Conservation (phyloP, 2,888 invertebrate genomes). For the Epiperipatus broadwayi region DNA sequence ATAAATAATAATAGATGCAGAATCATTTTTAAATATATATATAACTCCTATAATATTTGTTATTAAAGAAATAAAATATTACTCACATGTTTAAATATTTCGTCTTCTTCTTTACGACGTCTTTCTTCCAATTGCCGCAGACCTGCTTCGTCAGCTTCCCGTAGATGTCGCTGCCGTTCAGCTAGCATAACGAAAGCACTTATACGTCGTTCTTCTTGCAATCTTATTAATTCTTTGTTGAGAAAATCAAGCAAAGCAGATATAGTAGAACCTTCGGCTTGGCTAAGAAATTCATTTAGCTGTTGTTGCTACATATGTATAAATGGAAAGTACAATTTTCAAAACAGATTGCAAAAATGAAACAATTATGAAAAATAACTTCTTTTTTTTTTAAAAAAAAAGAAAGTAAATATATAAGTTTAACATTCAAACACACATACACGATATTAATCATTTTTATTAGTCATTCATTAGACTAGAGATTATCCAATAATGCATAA, state of each 20-base stretch:
- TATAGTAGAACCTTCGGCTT: constrained; percentile 49
- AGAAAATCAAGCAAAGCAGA: constrained; percentile 51
- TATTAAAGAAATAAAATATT: neutral
- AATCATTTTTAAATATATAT: too few species aligned
- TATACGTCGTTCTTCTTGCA: constrained; percentile 54
- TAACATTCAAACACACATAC: too few species aligned
- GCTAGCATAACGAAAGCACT: constrained; percentile 59
- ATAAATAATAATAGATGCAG: too few species aligned
- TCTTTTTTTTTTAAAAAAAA: too few species aligned
- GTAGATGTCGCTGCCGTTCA: constrained; percentile 49
- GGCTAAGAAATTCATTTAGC: constrained; percentile 43
- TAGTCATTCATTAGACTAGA: too few species aligned
- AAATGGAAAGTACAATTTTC: too few species aligned
- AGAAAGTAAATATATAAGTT: too few species aligned
- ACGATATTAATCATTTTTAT: too few species aligned
- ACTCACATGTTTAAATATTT: constrained; percentile 48
- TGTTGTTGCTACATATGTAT: too few species aligned
- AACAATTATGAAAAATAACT: too few species aligned
- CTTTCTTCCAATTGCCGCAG: constrained; percentile 52
- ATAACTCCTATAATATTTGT: too few species aligned
- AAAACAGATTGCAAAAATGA: neutral
- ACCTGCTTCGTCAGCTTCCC: constrained; percentile 62
- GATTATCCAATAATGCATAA: too few species aligned
- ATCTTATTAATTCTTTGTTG: constrained; percentile 51
- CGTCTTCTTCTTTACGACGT: constrained; percentile 50